Evolutionary conservation across 2,888 invertebrate genomes (phyloP), one percentile per base, ranked within the genome.

Genomic region (Hermaeophaga mercurialis): DNA sequence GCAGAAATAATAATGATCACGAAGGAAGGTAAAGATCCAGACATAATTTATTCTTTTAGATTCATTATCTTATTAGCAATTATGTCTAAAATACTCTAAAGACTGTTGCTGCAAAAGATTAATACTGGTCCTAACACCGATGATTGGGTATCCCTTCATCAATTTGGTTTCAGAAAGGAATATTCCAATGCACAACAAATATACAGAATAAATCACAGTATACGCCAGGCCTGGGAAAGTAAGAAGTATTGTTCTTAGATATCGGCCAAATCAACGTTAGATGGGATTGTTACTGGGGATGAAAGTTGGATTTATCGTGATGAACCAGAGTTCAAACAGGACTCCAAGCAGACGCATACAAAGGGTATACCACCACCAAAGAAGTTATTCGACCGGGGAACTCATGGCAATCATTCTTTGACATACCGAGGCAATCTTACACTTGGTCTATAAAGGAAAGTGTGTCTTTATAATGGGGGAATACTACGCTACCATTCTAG

Each of bases 1-100:
- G 12, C 31, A 36, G 41, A 56, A 33, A 55, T 55, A 33, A 17
- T 48, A 49, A 9, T 44, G 26, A 54, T 36, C 15, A 38, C 22
- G 31, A 24, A 46, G 11, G 17, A 11, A 34, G 14, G 14, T 12
- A 11, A 24, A 43, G 31, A 45, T 11, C 31, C 14, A 44, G 28
- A 44, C 44, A 17, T 14, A 15, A 28, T 44, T 17, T 44, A 26
- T 28, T 44, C 44, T 28, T 44, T 28, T 44, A 14, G 44, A 9
- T 14, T 15, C 9, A 44, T 44, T 14, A 44, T 26, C 45, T 33
- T 45, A 45, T 19, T 31, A 19, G 17, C 17, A 45, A 45, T 45
- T 33, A 17, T 33, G 45, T 45, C 45, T 17, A 31, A 45, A 19
- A 19, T 31, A 17, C 45, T 45, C 5, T 17, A 45, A 45, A 31